Evolutionary conservation across 1,140 invertebrate species (phyloP), one percentile per base, ranked within the genome.

Genomic region (Gryon sp.): DNA sequence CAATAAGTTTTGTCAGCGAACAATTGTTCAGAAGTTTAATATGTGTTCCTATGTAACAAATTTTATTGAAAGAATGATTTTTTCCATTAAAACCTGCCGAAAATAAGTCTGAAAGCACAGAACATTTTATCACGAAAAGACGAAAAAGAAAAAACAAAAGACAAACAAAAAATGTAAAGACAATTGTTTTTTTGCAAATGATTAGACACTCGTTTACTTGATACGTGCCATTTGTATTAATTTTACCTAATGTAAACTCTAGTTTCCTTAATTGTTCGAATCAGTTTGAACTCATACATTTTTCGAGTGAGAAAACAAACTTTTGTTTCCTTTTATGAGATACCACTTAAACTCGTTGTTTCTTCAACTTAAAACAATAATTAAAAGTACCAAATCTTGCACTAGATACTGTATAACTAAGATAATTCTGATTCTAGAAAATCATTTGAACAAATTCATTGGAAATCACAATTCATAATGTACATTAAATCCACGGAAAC

Each of bases 81-180:
- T 36, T n/a, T n/a, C n/a, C 43, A 26, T 73, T 63, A n/a, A 26
- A 11, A 50, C 41, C 69, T 73, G 69, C 69, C 69, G 60, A 73
- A 65, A 20, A 73, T 28, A 73, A 73, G 69, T 65, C 69, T 73
- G 69, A 69, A 50, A 22, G 1, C 36, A 50, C 18, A 30, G 59
- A 73, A 62, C 57, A 53, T 62, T 73, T 73, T 63, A 62, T 73
- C 50, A 41, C 34, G 32, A 59, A 43, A 72, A 32, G 24, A n/a
- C 32, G 62, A 53, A 40, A 48, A 57, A 9, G 26, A 28, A 7
- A 3, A 28, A 28, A 28, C 26, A 28, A 28, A 2, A 9, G 8
- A 24, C 22, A 4, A 28, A 28, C 26, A 2, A 28, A 7, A 28
- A n/a, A n/a, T 28, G 26, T 9, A 14, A 8, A 34, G 18, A 11